A percentile compares a stretch with the other conserved stretches of the same genome.
phyloP scores from a whole-genome alignment of 1,140 invertebrate species.

The Mizuhopecten yessoensis region DNA sequence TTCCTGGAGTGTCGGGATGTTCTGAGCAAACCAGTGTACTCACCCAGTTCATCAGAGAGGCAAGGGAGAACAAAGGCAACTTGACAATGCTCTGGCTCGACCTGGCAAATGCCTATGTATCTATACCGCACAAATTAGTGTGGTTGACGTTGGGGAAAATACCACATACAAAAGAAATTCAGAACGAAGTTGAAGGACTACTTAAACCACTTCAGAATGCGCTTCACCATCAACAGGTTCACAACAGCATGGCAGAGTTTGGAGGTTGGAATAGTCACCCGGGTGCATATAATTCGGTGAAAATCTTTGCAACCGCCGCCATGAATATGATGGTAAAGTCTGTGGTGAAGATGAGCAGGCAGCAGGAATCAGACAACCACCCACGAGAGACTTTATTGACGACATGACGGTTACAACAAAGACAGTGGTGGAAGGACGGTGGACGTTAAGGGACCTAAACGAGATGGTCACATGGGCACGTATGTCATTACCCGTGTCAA shows the following conservation, averaged over 20 bases:
- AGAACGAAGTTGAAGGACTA: constrained; percentile 45
- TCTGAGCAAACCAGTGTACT: constrained; percentile 55
- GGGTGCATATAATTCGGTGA: constrained; percentile 55
- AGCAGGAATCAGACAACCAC: constrained; percentile 42
- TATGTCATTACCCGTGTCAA: constrained; percentile 54
- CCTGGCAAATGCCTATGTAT: constrained; percentile 60
- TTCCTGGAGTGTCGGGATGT: constrained; percentile 56
- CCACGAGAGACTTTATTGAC: constrained; percentile 55
- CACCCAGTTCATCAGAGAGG: constrained; percentile 50
- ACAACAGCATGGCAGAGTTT: constrained; percentile 56
- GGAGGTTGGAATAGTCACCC: constrained; percentile 58
- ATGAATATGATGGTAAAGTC: constrained; percentile 46
- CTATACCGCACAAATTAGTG: constrained; percentile 57
- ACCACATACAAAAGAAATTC: constrained; percentile 53
- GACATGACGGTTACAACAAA: constrained; percentile 56
- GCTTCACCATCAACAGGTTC: constrained; percentile 39
- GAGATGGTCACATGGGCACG: constrained; percentile 12
- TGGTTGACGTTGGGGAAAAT: constrained; percentile 40
- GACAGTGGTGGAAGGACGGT: constrained; percentile 40
- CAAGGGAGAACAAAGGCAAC: constrained; percentile 53
- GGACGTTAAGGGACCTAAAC: constrained; percentile 50
- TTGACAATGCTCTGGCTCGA: constrained; percentile 66
- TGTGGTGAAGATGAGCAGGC: constrained; percentile 43
- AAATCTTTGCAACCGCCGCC: constrained; percentile 48
- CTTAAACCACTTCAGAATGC: constrained; percentile 47